Evolutionary conservation across 2,888 invertebrate genomes (phyloP).

Genomic region (Drosophila pseudotakahashii): DNA sequence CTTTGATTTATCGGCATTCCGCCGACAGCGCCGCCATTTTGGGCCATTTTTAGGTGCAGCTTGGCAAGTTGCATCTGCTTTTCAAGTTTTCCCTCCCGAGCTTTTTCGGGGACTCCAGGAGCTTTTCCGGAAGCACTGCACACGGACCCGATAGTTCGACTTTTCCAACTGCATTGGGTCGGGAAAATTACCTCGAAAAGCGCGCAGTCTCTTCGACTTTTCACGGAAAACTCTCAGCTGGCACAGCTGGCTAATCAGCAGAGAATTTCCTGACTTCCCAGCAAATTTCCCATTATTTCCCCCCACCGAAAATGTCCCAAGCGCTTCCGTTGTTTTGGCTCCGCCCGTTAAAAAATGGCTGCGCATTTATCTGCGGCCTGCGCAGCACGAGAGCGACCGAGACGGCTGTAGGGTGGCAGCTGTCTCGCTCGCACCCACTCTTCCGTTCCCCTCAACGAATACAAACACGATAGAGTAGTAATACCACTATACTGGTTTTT

Average conservation of each 20-base stretch:
- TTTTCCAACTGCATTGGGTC: constrained; percentile 23
- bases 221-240: constrained; percentile 22
- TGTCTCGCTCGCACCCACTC: constrained; percentile 14
- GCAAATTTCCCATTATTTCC: constrained; percentile 71
- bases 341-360: constrained; percentile 79
- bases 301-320: constrained; percentile 34
- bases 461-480: constrained; percentile 21
- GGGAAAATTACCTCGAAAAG: constrained; percentile 22
- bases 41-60: constrained; percentile 55
- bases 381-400: constrained; percentile 44
- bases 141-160: constrained; percentile 41
- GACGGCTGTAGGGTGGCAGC: neutral
- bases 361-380: constrained; percentile 68
- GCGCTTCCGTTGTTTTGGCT: constrained; percentile 44
- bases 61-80: constrained; percentile 36
- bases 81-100: constrained; percentile 50
- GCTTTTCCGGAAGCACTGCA: constrained; percentile 42
- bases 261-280: constrained; percentile 3
- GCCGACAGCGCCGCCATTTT: constrained; percentile 63
- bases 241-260: constrained; percentile 24
- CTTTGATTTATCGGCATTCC: constrained; percentile 72
- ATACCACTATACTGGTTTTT: constrained; percentile 8
- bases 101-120: constrained; percentile 41
- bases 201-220: constrained; percentile 32
- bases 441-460: constrained; percentile 58